Conservation (phyloP, 1,140 invertebrate species). For the Onthophagus taurus region DNA sequence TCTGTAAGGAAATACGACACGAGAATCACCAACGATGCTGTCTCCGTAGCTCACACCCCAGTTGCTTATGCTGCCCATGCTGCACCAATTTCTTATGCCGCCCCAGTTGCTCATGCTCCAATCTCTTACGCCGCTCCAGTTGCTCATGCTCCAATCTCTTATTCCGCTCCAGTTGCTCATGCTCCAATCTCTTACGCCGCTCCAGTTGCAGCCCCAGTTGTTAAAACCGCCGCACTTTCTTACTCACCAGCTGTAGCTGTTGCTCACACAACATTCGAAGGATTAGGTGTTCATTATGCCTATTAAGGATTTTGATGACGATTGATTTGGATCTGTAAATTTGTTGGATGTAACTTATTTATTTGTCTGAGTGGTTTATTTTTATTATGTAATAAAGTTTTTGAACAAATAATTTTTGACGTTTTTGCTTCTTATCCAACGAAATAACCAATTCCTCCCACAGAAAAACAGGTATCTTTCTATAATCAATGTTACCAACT, state of each 20-base stretch:
- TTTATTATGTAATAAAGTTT: no score
- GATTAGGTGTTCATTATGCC: conserved; percentile 42
- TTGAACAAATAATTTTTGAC: no score
- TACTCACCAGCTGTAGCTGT: conserved; percentile 44
- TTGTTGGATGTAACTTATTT: no score
- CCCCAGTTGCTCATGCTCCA: conserved; percentile 20
- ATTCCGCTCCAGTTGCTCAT: conserved; percentile 20
- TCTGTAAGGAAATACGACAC: conserved; percentile 52
- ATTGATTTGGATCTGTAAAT: no score
- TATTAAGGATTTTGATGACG: conserved; percentile 38
- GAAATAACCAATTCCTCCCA: no score
- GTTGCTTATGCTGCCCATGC: conserved; percentile 16
- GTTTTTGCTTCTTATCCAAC: no score
- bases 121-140: conserved; percentile 18
- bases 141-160: conserved; percentile 15
- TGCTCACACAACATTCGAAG: conserved; percentile 43
- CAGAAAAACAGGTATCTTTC: no score
- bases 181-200: conserved; percentile 12
- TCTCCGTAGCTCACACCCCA: conserved; percentile 32
- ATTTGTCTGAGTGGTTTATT: no score
- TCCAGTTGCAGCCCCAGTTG: conserved; percentile 21
- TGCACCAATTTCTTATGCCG: conserved; percentile 21
- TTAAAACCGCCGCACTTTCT: conserved; percentile 36
- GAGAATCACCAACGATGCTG: conserved; percentile 48
- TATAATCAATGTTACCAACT: no score